Evolutionary conservation across 1,140 invertebrate species (phyloP).

Genomic region (Bicyclus anynana): DNA sequence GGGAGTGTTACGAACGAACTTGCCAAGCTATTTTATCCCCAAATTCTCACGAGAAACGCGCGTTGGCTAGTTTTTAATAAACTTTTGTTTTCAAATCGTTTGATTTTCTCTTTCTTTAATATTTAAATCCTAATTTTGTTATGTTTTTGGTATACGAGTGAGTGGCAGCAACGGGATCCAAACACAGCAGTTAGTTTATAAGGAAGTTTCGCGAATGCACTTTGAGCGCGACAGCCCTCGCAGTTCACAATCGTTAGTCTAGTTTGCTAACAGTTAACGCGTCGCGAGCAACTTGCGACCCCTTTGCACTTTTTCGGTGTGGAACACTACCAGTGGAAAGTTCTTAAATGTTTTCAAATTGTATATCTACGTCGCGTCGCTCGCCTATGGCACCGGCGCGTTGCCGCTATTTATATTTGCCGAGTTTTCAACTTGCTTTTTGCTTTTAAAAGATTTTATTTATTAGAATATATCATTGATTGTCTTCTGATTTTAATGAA

Average conservation of each 20-base stretch:
- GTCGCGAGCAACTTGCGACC: constrained; percentile 40
- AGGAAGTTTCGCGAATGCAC: constrained; percentile 24
- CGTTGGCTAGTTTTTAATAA: too few species aligned
- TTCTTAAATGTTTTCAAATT: constrained; percentile 36
- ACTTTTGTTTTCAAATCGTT: too few species aligned
- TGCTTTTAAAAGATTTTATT: not conserved
- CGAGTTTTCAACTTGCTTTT: not conserved
- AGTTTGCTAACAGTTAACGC: constrained; percentile 53
- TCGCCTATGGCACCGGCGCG: constrained; percentile 5
- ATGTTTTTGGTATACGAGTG: not conserved
- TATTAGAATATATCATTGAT: not conserved
- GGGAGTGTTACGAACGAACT: too few species aligned
- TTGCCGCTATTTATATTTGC: constrained; percentile 8
- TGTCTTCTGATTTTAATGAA: not conserved
- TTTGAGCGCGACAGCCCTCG: constrained; percentile 30
- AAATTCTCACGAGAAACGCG: too few species aligned
- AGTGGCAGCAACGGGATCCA: not conserved
- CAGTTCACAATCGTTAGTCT: constrained; percentile 47
- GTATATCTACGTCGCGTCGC: constrained; percentile 19
- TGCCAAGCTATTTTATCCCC: too few species aligned
- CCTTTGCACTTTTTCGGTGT: constrained; percentile 49
- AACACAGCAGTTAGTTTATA: constrained; percentile 19
- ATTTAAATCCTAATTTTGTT: too few species aligned
- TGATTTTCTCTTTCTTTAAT: too few species aligned
- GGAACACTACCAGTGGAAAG: constrained; percentile 37